Evolutionary conservation across 1,140 invertebrate genomes (phyloP).

Genomic region (Bombus haemorrhoidalis): DNA sequence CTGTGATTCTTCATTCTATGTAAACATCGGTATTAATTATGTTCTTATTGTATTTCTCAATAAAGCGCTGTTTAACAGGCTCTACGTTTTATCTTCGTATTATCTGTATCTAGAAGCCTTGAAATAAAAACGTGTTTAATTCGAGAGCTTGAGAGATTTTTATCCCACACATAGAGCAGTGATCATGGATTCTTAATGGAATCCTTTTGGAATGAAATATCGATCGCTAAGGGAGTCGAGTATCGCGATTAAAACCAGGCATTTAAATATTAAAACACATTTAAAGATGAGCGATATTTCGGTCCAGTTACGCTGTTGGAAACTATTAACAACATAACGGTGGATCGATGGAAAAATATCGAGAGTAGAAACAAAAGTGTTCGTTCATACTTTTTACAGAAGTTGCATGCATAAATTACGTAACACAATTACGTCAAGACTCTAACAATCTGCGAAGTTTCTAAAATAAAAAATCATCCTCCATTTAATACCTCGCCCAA

Average conservation of each 20-base stretch:
- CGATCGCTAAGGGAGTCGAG: background rate
- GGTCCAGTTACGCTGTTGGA: background rate
- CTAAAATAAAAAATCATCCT: background rate
- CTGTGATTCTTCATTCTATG: no score
- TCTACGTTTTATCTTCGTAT: no score
- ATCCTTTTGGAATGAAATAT: background rate
- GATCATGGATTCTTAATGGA: background rate
- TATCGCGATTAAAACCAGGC: background rate
- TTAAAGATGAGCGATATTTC: background rate
- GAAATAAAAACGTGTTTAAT: no score
- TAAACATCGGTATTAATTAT: no score
- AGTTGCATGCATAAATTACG: background rate
- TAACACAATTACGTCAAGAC: background rate
- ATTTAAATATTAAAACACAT: background rate
- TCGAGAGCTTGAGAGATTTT: no score
- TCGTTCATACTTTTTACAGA: background rate
- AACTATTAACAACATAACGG: background rate
- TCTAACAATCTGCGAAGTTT: background rate
- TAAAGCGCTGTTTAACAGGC: no score
- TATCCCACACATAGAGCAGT: no score
- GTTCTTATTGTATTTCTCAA: no score
- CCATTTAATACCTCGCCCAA: background rate
- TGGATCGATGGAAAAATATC: background rate
- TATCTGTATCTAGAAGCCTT: no score
- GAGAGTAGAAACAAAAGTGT: background rate